Evolutionary conservation across 2,113 vertebrate genomes (phyloP).

Genomic region (Caloenas nicobarica): DNA sequence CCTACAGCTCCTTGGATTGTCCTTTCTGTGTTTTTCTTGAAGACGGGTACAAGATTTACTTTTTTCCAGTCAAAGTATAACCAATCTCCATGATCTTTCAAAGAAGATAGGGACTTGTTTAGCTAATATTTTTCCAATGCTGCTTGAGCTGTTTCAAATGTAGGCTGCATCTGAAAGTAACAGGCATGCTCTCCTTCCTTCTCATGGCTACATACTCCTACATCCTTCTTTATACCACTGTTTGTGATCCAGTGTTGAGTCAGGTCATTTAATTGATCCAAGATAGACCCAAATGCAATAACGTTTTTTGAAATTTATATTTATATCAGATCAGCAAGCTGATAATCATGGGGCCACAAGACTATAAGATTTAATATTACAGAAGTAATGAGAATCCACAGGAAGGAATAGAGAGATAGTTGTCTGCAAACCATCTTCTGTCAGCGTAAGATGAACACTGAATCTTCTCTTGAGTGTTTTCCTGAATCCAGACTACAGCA

Average conservation of each 20-base stretch:
- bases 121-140: neutral
- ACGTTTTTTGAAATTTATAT: neutral
- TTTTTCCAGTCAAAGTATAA: neutral
- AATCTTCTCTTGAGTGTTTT: neutral
- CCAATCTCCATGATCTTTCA: too few species aligned
- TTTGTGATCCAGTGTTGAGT: neutral
- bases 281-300: neutral
- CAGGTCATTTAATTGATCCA: neutral
- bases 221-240: neutral
- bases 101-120: neutral
- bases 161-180: neutral
- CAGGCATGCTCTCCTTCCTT: neutral
- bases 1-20: neutral
- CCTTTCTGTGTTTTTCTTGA: neutral
- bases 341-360: neutral
- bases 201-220: neutral
- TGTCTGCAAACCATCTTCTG: neutral
- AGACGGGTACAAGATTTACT: neutral
- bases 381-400: neutral
- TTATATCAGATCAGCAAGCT: neutral
- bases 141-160: neutral
- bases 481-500: neutral
- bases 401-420: neutral
- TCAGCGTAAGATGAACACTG: neutral
- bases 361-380: accelerated